Base-by-base conservation (phyloP, 2,888 invertebrate genomes). In the Nomada goodeniana region DNA sequence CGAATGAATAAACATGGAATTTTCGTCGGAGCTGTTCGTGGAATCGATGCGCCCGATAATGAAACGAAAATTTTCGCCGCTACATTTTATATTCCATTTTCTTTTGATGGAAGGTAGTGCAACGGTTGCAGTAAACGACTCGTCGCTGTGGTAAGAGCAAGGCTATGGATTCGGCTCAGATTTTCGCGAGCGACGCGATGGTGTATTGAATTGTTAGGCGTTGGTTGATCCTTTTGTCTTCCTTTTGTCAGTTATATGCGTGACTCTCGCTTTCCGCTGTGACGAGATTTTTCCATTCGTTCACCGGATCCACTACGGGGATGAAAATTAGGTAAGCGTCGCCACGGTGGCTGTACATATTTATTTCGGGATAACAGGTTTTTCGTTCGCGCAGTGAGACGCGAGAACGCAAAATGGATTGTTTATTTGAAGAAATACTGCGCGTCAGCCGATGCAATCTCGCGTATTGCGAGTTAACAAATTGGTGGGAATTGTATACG, bases 111-210 rank as follows among this genome's bases (percentile, higher is more conserved):
- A 59, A 18, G 29, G 59, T 59, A 29, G 29, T 18, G 36, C n/a
- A 18, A 44, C 47, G 29, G 53, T 61, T 61, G 55, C 36, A 18
- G 53, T 20, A 61, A 76, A 76, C 47, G 52, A n/a, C 5, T 63
- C 63, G 47, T 74, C 3, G 23, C 18, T 11, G 55, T 15, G 47
- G 47, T 29, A 26, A 70, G 42, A 57, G 57, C n/a, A 50, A 20
- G 76, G 42, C 50, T 47, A 42, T 53, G 50, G 61, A 52, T 42
- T 53, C 44, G 5, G 20, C 23, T 20, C 44, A 55, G 42, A 50
- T 76, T 71, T 55, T 63, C 47, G 47, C 29, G 23, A 18, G 63
- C 78, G 63, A 68, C 76, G 67, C 77, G 47, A 77, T 52, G 69
- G 44, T 53, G 59, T 18, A 76, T 70, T 70, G 53, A 53, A 71